These are phyloP conservation scores for Eurystomus glaucurus DNA, from an alignment of 2,797 vertebrate genomes.

Conservation along the genomic window DNA sequence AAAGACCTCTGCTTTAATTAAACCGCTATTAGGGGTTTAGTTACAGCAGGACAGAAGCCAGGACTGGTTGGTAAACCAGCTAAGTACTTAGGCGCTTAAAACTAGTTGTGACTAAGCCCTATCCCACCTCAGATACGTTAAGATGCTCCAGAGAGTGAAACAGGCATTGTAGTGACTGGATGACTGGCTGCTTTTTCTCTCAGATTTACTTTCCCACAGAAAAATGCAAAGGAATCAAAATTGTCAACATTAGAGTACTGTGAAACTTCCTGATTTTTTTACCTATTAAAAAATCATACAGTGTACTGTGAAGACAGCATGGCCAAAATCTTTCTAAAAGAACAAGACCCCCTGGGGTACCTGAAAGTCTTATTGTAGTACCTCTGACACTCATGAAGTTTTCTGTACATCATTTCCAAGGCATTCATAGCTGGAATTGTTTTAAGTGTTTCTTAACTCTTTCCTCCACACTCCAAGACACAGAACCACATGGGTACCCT, in stretches of 20 bases:
- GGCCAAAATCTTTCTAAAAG: neutral
- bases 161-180: neutral
- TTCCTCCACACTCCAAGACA: neutral
- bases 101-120: neutral
- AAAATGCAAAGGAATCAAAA: neutral
- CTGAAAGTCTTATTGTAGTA: neutral
- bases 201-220: neutral
- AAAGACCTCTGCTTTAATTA: neutral
- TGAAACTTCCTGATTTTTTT: neutral
- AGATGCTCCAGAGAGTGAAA: neutral
- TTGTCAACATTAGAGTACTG: neutral
- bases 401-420: rapidly evolving
- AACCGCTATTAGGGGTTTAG: neutral
- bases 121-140: neutral
- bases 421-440: neutral
- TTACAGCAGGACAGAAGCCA: neutral
- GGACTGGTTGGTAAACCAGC: neutral
- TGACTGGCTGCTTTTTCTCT: neutral
- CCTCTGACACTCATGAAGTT: neutral
- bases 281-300: neutral
- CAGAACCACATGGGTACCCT: neutral
- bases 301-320: neutral
- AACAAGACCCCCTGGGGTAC: rapidly evolving
- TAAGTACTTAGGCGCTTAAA: neutral
- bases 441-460: neutral